Evolutionary conservation across 2,113 vertebrate species (phyloP).

Genomic region (Proterorhinus semilunaris): DNA sequence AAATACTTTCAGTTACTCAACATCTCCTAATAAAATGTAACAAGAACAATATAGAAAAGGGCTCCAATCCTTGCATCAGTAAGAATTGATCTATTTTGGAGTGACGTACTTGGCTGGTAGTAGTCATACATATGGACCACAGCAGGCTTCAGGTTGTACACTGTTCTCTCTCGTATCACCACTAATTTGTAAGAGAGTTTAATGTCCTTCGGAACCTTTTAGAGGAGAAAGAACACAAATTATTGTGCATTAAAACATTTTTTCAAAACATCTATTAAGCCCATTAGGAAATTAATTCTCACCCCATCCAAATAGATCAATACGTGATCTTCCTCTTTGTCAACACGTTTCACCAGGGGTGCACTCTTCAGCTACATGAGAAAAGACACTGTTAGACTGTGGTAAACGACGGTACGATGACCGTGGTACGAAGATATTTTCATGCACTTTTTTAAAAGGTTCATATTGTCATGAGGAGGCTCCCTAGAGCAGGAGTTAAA

Average conservation of each 20-base stretch:
- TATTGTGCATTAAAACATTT: not conserved
- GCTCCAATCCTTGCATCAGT: too few species aligned
- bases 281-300: not conserved
- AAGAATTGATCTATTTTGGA: too few species aligned
- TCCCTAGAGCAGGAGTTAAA: too few species aligned
- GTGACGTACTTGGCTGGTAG: conserved; percentile 82
- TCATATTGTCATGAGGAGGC: too few species aligned
- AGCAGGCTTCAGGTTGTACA: conserved; percentile 80
- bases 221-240: not conserved
- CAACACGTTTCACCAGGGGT: conserved; percentile 43
- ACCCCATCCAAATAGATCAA: conserved; percentile 55
- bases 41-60: too few species aligned
- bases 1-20: not conserved
- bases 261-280: conserved; percentile 22
- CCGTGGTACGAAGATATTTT: too few species aligned
- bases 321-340: conserved; percentile 48
- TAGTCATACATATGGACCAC: conserved; percentile 83
- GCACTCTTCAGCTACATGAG: conserved; percentile 21
- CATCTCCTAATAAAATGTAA: too few species aligned
- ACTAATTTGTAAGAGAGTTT: conserved; percentile 50
- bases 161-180: conserved; percentile 64
- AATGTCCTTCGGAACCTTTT: conserved; percentile 45
- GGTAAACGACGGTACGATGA: too few species aligned
- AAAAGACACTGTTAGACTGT: not conserved
- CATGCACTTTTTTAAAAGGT: too few species aligned